phyloP scores from a whole-genome alignment of 2,113 vertebrate species.

The Amazona guildingii region DNA sequence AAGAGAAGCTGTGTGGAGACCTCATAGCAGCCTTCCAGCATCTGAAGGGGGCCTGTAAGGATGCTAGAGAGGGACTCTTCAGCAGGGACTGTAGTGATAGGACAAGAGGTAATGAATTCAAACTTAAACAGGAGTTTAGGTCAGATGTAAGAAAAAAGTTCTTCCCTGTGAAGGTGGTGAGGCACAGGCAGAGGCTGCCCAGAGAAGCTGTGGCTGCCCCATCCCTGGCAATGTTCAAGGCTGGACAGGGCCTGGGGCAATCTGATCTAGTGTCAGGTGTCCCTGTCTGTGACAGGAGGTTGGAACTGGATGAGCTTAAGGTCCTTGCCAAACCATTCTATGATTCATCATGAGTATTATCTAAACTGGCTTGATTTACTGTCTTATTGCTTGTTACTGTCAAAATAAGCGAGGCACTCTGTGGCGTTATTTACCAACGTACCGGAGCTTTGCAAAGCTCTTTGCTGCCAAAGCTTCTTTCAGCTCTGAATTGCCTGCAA shows the following conservation, averaged over 20 bases:
- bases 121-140: background rate
- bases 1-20: background rate
- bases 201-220: background rate
- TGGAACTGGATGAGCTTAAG: background rate
- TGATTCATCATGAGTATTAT: background rate
- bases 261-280: background rate
- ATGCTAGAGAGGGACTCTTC: background rate
- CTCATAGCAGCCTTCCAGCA: background rate
- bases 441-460: constrained; percentile 91
- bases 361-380: background rate
- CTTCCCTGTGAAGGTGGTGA: background rate
- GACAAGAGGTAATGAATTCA: background rate
- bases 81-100: background rate
- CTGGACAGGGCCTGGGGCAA: background rate
- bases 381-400: background rate
- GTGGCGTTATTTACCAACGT: background rate
- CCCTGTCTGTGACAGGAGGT: background rate
- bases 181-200: background rate
- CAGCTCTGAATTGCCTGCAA: constrained; percentile 88
- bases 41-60: background rate
- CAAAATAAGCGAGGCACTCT: background rate
- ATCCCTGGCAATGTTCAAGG: background rate
- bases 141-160: background rate
- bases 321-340: background rate
- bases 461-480: constrained; percentile 85